A percentile compares a stretch with the other conserved stretches of the same genome.
Evolutionary conservation across 2,797 vertebrate species (phyloP).

Genomic region (Echeneis naucrates): DNA sequence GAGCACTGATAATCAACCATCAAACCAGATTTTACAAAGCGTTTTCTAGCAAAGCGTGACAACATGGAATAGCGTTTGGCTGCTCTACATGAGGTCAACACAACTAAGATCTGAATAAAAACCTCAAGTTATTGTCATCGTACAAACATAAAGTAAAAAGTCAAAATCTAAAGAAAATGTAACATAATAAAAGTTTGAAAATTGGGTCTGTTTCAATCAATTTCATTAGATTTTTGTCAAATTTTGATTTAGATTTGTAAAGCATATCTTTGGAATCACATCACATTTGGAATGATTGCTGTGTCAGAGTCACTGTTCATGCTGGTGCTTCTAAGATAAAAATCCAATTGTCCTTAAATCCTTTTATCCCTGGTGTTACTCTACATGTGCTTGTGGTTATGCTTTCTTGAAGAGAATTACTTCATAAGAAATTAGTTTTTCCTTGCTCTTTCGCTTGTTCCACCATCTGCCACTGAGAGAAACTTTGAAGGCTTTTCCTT

Average conservation of each 20-base stretch:
- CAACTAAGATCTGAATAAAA: slow-evolving; percentile 18
- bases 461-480: not conserved
- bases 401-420: not conserved
- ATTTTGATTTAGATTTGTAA: not conserved
- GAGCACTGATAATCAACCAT: slow-evolving; percentile 80
- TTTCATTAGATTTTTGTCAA: not conserved
- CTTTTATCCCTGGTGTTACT: not conserved
- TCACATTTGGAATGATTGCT: not conserved
- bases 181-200: not conserved
- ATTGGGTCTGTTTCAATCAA: not conserved
- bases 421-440: not conserved
- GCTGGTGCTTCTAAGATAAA: not conserved
- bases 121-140: slow-evolving; percentile 13
- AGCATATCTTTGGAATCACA: not conserved
- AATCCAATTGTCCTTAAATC: not conserved
- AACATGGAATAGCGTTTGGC: slow-evolving; percentile 42
- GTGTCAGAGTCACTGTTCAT: not conserved
- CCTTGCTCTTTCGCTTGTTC: not conserved
- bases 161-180: slow-evolving; percentile 18
- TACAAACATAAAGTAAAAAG: slow-evolving; percentile 4
- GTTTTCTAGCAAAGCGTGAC: slow-evolving; percentile 63
- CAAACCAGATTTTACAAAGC: slow-evolving; percentile 77
- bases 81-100: slow-evolving; percentile 38
- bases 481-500: not conserved
- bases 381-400: not conserved